These are phyloP conservation scores for Brachymystax lenok DNA, from an alignment of 2,797 vertebrate species.

Conservation along the genomic window DNA sequence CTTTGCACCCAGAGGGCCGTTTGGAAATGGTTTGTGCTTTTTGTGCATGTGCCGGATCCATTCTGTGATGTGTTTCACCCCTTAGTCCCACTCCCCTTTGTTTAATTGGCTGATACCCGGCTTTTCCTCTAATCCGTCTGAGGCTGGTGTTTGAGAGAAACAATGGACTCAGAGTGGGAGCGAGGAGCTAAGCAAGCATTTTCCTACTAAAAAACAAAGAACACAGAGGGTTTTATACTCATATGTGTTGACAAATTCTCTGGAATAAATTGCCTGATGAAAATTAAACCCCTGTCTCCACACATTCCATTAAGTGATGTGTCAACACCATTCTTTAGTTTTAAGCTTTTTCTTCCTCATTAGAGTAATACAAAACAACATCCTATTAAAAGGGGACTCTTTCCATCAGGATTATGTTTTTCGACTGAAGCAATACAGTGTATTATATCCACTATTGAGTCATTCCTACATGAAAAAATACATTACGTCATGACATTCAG, in stretches of 20 bases:
- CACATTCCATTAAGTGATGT: not conserved
- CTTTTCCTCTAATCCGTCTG: not conserved
- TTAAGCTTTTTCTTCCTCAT: not conserved
- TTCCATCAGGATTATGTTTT: not conserved
- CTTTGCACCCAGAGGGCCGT: constrained; percentile 29
- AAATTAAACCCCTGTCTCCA: not conserved
- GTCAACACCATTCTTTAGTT: not conserved
- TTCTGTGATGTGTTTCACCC: constrained; percentile 3
- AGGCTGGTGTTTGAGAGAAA: not conserved
- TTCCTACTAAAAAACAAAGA: not conserved
- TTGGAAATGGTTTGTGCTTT: constrained; percentile 32
- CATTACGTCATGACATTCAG: constrained; percentile 3
- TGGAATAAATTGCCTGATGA: not conserved
- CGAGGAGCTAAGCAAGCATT: not conserved
- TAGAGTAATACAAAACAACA: not conserved
- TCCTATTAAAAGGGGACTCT: not conserved
- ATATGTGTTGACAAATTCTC: not conserved
- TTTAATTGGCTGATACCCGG: not conserved
- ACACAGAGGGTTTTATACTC: not conserved
- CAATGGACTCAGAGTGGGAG: not conserved
- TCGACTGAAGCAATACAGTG: not conserved
- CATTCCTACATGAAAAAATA: not conserved
- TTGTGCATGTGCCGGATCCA: constrained; percentile 31
- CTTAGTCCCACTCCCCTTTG: not conserved
- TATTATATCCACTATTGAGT: not conserved